Evolutionary conservation across 2,888 invertebrate species (phyloP), one percentile per base, ranked within the genome.

Genomic region (Cloeon dipterum): DNA sequence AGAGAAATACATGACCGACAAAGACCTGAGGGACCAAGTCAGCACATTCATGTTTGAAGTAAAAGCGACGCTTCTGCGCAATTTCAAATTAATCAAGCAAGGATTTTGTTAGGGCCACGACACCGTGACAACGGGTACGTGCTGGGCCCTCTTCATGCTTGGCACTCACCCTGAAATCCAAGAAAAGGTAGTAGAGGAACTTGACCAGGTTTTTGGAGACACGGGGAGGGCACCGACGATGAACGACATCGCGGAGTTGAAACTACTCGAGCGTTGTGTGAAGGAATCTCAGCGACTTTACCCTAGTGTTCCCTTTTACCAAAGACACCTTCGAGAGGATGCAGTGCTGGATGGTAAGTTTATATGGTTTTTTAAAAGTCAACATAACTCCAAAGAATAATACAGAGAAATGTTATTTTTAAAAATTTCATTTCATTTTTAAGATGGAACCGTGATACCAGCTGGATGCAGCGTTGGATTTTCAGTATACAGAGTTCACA

Each of bases 381-480:
- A n/a, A n/a, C n/a, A n/a, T n/a, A n/a, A n/a, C n/a, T n/a, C n/a
- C n/a, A n/a, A n/a, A n/a, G n/a, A n/a, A n/a, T n/a, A n/a, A n/a
- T n/a, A n/a, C n/a, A n/a, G n/a, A n/a, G n/a, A n/a, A n/a, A n/a
- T n/a, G n/a, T n/a, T n/a, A n/a, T n/a, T n/a, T n/a, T n/a, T n/a
- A n/a, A n/a, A n/a, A n/a, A n/a, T n/a, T n/a, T n/a, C n/a, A n/a
- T n/a, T n/a, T n/a, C n/a, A n/a, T n/a, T n/a, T n/a, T n/a, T n/a
- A n/a, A 38, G 32, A 38, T 17, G 23, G 34, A 10, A 21, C 21
- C 25, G 11, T 32, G 10, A 34, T 34, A 21, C 38, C 38, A 2
- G 33, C 33, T 11, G 33, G 34, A 4, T 4, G 25, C 14, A 38
- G 25, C 23, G 21, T 38, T 2, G 25, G 23, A 19, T n/a, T 38